Evolutionary conservation across 2,797 vertebrate genomes (phyloP), one percentile per base, ranked within the genome.

Genomic region (Steatocranus sp.): DNA sequence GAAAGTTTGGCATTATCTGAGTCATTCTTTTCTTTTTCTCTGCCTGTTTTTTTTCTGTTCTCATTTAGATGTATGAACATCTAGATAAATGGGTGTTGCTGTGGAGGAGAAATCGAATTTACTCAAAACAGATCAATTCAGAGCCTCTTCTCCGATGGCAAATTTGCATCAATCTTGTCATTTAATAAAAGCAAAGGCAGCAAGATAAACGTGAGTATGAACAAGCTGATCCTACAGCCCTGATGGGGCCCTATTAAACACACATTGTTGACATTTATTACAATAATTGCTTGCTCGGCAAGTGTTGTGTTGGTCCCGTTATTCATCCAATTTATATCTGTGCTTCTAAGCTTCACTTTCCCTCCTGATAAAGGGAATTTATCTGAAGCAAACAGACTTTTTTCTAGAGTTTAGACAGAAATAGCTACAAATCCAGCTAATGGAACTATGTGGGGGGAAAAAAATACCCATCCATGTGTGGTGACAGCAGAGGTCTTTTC

Each of bases 1-100:
- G 87, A 87, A 88, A 90, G 79, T 89, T 88, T 77, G 82, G 27
- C 27, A 36, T 82, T 78, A 79, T 89, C 79, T 36, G 58, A 78
- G 70, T 85, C 50, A 76, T 83, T 88, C 79, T 80, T 84, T 83
- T 88, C 80, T 80, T 85, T 82, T 41, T 82, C 34, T 68, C 6
- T 1, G 15, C 11, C 20, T 12, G 18, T 32, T 32, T 86, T 68
- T 75, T 15, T 32, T 38, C 43, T 7, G 10, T n/a, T 77, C 46
- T 23, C 25, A 66, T 54, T 81, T 70, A 49, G 20, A 32, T 73
- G 76, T 82, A 43, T 66, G 49, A 54, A 76, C 49, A 8, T 76
- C 66, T 41, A 34, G 20, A 81, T 83, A 73, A 48, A 49, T 49
- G 68, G 17, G 43, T 30, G 43, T 49, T 73, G 11, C 43, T 49